These are phyloP conservation scores for Pandemis corylana DNA, from an alignment of 2,888 invertebrate species.

Conservation along the genomic window DNA sequence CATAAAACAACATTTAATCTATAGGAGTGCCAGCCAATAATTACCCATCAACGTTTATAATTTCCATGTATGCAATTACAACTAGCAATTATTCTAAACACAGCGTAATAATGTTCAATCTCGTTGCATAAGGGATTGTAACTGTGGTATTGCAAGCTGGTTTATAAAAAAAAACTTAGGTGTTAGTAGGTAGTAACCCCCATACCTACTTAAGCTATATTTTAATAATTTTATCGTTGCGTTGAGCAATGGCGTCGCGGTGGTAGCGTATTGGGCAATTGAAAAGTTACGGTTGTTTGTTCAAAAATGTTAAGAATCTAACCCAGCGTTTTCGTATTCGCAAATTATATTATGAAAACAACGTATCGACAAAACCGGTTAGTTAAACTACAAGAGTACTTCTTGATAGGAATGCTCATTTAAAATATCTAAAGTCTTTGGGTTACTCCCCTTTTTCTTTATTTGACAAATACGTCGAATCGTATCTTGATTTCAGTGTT, in stretches of 20 bases:
- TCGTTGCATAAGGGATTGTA: slow-evolving; percentile 25
- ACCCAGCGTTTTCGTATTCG: background rate
- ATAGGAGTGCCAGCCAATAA: slow-evolving; percentile 20
- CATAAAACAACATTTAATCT: slow-evolving; percentile 1
- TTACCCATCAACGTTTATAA: slow-evolving; percentile 23
- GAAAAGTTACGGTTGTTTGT: slow-evolving; percentile 4
- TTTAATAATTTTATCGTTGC: slow-evolving; percentile 22
- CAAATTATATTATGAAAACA: background rate
- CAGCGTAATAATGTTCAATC: slow-evolving; percentile 14
- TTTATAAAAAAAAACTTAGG: background rate
- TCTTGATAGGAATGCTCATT: too few species aligned
- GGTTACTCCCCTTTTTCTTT: too few species aligned
- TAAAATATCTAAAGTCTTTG: too few species aligned
- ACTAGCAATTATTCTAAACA: slow-evolving; percentile 29
- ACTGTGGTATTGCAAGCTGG: slow-evolving; percentile 14
- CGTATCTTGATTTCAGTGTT: too few species aligned
- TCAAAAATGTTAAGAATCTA: background rate
- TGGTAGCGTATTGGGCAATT: slow-evolving; percentile 18
- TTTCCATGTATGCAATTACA: slow-evolving; percentile 20
- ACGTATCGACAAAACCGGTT: too few species aligned
- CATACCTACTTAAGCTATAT: slow-evolving; percentile 23
- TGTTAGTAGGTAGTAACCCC: slow-evolving; percentile 23
- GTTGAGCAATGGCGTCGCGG: slow-evolving; percentile 21
- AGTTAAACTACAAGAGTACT: too few species aligned
- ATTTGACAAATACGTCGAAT: background rate